Base-by-base conservation (phyloP, 1,140 invertebrate genomes). In the Anthonomus grandis region DNA sequence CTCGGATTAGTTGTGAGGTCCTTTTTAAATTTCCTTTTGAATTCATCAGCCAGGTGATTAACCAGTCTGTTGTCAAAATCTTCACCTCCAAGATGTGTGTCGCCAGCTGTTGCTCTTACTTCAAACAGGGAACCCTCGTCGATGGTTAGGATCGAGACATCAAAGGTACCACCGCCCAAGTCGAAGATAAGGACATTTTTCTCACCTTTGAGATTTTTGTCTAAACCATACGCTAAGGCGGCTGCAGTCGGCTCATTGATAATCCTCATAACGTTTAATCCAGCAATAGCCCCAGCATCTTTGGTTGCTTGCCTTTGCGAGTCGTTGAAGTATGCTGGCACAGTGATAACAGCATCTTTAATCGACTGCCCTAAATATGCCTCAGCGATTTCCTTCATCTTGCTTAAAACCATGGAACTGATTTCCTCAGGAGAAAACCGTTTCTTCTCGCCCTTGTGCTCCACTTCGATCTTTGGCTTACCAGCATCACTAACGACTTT, bases 41-140 rank as follows among this genome's bases (percentile, higher is more conserved):
- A 78, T 62, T 79, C 77, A 3, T 78, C 74, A 2, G 74, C 72
- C 2, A 79, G 69, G 65, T 88, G 83, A 66, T 82, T 85, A 4
- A 91, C 86, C 69, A 91, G 75, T 39, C 87, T 70, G 71, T 87
- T 85, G 68, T 89, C 86, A 64, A 90, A 91, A 70, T 90, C 88
- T 71, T 91, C 89, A 34, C 89, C 88, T 59, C 78, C 81, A 0
- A 83, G 64, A 47, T 79, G 74, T 0, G 80, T 80, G 59, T 83
- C 80, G 0, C 81, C 81, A 0, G 81, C 80, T 15, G 83, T 85
- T 1, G 83, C 68, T 65, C 74, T 76, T 17, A 85, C 89, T 71
- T 89, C 87, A 72, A 89, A 86, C 54, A 83, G 47, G 65, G 82
- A 78, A 4, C 80, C 86, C 62, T 87, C 84, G 62, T 84, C 82